Percentiles rank a stretch among this genome's conserved stretches.
These are phyloP conservation scores for Crotophaga sulcirostris DNA, from an alignment of 2,113 vertebrate genomes.

Conservation along the genomic window DNA sequence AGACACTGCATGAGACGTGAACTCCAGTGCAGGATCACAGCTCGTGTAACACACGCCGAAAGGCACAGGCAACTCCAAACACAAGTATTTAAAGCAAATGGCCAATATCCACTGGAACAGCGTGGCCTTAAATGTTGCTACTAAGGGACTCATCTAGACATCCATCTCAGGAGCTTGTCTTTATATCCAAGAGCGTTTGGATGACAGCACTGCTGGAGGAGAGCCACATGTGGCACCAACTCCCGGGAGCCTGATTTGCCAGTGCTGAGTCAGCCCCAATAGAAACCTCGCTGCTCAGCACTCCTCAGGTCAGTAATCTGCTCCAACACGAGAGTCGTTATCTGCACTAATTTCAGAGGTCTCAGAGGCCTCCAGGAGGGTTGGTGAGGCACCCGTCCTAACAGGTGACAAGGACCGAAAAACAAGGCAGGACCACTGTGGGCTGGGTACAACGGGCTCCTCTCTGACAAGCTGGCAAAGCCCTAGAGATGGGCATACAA, in stretches of 20 bases:
- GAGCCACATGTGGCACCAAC: rapidly evolving
- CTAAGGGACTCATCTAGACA: background rate
- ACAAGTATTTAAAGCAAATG: background rate
- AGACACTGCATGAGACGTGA: background rate
- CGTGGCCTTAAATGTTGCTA: background rate
- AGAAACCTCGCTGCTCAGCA: background rate
- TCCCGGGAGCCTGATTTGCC: background rate
- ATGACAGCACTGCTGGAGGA: background rate
- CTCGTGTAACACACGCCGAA: background rate
- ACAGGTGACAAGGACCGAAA: rapidly evolving
- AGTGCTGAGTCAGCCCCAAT: background rate
- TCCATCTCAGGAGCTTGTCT: background rate
- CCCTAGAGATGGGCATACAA: background rate
- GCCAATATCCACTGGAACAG: background rate
- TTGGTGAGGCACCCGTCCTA: rapidly evolving
- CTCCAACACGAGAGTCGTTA: rapidly evolving
- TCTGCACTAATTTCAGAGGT: background rate
- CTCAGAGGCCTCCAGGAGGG: background rate
- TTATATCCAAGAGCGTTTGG: background rate
- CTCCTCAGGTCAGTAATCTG: background rate
- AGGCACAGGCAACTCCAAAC: background rate
- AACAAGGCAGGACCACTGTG: background rate
- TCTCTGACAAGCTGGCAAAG: background rate
- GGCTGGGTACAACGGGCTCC: rapidly evolving
- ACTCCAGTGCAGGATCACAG: rapidly evolving